Evolutionary conservation across 2,797 vertebrate genomes (phyloP).

Genomic region (Urophycis tenuis): DNA sequence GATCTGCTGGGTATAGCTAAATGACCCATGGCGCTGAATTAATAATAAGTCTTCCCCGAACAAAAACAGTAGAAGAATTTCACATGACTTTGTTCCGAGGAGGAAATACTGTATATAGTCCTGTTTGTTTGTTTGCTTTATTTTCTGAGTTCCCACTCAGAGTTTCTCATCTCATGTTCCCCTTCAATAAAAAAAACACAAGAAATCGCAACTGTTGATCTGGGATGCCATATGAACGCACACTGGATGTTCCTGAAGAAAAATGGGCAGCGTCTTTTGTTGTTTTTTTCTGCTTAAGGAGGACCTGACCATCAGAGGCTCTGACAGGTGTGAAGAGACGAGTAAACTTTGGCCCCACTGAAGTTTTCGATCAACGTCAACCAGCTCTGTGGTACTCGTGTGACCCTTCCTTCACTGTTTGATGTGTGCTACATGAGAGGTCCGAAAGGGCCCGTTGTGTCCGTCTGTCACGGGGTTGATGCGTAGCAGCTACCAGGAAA

Average conservation of each 20-base stretch:
- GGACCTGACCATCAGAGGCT: slow-evolving; percentile 37
- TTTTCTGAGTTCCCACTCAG: neutral
- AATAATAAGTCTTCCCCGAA: neutral
- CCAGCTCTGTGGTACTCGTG: slow-evolving; percentile 29
- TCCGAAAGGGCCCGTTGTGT: slow-evolving; percentile 9
- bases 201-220: slow-evolving; percentile 37
- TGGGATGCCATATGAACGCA: slow-evolving; percentile 59
- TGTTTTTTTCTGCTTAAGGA: neutral
- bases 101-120: neutral
- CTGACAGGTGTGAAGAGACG: slow-evolving; percentile 52
- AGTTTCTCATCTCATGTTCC: slow-evolving; percentile 40
- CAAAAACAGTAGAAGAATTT: neutral
- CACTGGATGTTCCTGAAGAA: slow-evolving; percentile 34
- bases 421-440: slow-evolving; percentile 47
- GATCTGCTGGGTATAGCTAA: neutral
- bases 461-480: slow-evolving; percentile 5
- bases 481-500: slow-evolving; percentile 9
- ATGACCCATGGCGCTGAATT: neutral
- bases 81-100: neutral
- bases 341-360: slow-evolving; percentile 51
- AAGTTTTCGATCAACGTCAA: slow-evolving; percentile 49
- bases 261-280: neutral
- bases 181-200: slow-evolving; percentile 17
- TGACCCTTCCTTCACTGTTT: slow-evolving; percentile 31
- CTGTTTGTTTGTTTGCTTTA: neutral